Percentiles rank a stretch among this genome's conserved stretches.
Evolutionary conservation across 2,888 invertebrate genomes (phyloP).

Genomic region (Zaprionus obscuricornis): DNA sequence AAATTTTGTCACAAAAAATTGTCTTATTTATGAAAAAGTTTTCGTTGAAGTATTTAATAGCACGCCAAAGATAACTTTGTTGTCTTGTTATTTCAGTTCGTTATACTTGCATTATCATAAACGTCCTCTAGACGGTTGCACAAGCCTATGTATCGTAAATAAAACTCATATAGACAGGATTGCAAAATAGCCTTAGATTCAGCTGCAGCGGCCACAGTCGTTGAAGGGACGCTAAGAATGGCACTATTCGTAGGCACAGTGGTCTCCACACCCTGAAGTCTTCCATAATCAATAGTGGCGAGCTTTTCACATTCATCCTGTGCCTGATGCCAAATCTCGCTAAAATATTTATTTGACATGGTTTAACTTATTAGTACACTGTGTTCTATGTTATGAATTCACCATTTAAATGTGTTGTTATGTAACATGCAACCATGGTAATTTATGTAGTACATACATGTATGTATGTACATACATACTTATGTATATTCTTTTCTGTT

Average conservation of each 20-base stretch:
- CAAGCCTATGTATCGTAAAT: slow-evolving; percentile 91
- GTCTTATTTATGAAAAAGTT: too few species aligned
- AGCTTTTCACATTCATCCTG: slow-evolving; percentile 84
- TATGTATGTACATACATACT: too few species aligned
- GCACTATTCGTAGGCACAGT: slow-evolving; percentile 83
- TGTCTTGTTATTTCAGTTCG: not conserved
- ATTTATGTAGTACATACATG: too few species aligned
- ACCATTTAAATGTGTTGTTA: slow-evolving; percentile 30
- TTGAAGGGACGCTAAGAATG: slow-evolving; percentile 79
- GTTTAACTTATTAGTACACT: slow-evolving; percentile 6
- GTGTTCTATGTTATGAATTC: slow-evolving; percentile 1
- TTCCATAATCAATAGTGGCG: slow-evolving; percentile 85
- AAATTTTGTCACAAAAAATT: too few species aligned
- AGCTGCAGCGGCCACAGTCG: slow-evolving; percentile 47
- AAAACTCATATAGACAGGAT: slow-evolving; percentile 87
- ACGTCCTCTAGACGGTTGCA: slow-evolving; percentile 90
- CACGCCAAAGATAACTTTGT: too few species aligned
- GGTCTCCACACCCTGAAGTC: slow-evolving; percentile 85
- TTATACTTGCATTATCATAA: slow-evolving; percentile 87
- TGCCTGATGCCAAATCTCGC: slow-evolving; percentile 87
- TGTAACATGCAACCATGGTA: too few species aligned
- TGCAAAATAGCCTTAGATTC: slow-evolving; percentile 84
- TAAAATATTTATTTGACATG: slow-evolving; percentile 91
- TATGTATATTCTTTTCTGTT: too few species aligned
- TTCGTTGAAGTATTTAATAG: too few species aligned